A percentile compares a stretch with the other conserved stretches of the same genome.
phyloP scores from a whole-genome alignment of 1,140 invertebrate genomes.

The Achatina immaculata region DNA sequence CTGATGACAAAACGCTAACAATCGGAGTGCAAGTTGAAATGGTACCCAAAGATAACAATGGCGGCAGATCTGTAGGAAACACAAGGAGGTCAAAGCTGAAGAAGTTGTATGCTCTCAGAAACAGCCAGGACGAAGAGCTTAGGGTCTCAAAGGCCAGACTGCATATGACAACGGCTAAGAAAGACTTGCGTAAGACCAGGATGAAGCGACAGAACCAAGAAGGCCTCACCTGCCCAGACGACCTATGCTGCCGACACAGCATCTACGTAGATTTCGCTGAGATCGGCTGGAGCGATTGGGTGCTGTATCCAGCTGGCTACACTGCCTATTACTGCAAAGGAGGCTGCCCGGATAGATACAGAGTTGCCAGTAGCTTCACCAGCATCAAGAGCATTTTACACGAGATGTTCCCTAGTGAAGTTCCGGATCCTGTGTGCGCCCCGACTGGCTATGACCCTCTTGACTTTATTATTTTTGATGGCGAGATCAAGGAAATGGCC shows the following conservation, averaged over 20 bases:
- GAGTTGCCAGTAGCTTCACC: constrained; percentile 17
- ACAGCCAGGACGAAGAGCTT: neutral
- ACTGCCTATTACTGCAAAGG: constrained; percentile 22
- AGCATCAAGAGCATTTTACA: constrained; percentile 12
- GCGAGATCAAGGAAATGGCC: neutral
- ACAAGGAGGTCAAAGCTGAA: no score
- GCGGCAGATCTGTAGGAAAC: no score
- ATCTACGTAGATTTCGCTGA: constrained; percentile 12
- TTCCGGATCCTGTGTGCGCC: constrained; percentile 24
- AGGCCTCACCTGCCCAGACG: neutral
- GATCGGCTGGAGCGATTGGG: constrained; percentile 24
- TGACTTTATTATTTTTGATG: neutral
- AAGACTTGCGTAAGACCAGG: neutral
- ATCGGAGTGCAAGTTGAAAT: neutral
- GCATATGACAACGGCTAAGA: neutral
- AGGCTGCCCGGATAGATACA: constrained; percentile 5
- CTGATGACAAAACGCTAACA: neutral
- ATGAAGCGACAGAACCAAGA: neutral
- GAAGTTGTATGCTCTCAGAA: no score
- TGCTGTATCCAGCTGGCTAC: neutral
- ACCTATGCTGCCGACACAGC: constrained; percentile 17
- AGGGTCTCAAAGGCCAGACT: neutral
- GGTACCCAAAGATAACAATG: neutral
- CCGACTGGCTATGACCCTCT: constrained; percentile 7
- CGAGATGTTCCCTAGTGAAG: neutral